Evolutionary conservation across 1,140 invertebrate genomes (phyloP).

Genomic region (Drosophila subpulchrella): DNA sequence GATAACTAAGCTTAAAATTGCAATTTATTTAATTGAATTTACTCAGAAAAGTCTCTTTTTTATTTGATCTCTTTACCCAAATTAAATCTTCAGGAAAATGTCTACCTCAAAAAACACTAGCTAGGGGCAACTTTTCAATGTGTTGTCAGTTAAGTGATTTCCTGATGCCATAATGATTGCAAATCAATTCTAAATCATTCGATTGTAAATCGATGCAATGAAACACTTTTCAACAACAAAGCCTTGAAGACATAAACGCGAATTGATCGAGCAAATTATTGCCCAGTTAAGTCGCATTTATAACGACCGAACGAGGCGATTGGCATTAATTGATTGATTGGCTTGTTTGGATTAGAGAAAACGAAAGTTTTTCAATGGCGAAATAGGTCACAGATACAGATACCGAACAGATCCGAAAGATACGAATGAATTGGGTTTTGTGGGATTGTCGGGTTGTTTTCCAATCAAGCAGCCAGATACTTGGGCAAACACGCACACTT

Average conservation of each 20-base stretch:
- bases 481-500: slow-evolving; percentile 57
- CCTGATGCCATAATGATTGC: slow-evolving; percentile 59
- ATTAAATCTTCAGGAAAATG: neutral
- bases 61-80: neutral
- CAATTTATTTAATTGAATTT: no score
- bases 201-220: slow-evolving; percentile 55
- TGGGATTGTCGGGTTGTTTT: slow-evolving; percentile 35
- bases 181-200: slow-evolving; percentile 73
- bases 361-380: slow-evolving; percentile 59
- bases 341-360: slow-evolving; percentile 76
- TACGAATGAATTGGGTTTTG: slow-evolving; percentile 29
- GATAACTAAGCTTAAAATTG: neutral
- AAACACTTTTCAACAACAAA: slow-evolving; percentile 42
- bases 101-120: neutral
- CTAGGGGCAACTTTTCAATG: slow-evolving; percentile 43
- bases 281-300: slow-evolving; percentile 50
- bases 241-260: slow-evolving; percentile 52
- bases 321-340: slow-evolving; percentile 78
- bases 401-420: slow-evolving; percentile 35
- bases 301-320: slow-evolving; percentile 42
- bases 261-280: slow-evolving; percentile 76
- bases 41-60: neutral
- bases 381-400: slow-evolving; percentile 64
- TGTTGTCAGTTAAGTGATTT: slow-evolving; percentile 20
- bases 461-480: slow-evolving; percentile 52